Conservation (phyloP, 2,797 vertebrate species). For the Enteromius anoplus region DNA sequence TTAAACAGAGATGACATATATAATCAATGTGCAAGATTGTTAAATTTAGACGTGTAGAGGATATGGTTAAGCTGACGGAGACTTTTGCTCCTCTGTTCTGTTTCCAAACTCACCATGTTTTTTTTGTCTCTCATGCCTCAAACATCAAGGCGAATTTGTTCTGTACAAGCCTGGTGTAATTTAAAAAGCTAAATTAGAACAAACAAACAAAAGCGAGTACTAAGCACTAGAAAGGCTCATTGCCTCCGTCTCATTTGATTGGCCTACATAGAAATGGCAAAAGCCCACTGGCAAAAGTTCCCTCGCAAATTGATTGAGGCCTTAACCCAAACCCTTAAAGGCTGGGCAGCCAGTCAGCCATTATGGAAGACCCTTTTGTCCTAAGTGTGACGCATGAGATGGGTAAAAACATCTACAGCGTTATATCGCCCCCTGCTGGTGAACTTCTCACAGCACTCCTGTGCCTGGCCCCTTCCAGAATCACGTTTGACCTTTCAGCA, state of each 20-base stretch:
- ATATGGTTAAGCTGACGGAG: constrained; percentile 65
- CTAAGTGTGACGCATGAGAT: neutral
- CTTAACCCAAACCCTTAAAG: constrained; percentile 14
- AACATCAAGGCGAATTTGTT: constrained; percentile 59
- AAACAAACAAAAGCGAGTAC: constrained; percentile 61
- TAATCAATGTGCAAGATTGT: constrained; percentile 64
- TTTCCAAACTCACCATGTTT: constrained; percentile 62
- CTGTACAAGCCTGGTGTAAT: constrained; percentile 56
- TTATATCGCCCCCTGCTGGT: constrained; percentile 19
- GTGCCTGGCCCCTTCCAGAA: neutral
- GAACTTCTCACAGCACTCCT: neutral
- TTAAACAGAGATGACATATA: constrained; percentile 70
- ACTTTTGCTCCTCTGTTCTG: constrained; percentile 64
- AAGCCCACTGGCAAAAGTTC: neutral
- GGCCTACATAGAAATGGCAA: constrained; percentile 33
- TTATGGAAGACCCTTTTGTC: neutral
- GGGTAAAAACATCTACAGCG: neutral
- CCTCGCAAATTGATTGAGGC: neutral
- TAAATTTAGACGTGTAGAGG: constrained; percentile 68
- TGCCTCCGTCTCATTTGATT: constrained; percentile 52
- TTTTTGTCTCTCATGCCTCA: constrained; percentile 49
- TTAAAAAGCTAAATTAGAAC: constrained; percentile 63
- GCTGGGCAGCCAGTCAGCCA: neutral
- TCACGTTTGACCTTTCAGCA: neutral
- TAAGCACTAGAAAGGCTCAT: constrained; percentile 51